Evolutionary conservation across 1,140 invertebrate genomes (phyloP), one percentile per base, ranked within the genome.

Genomic region (Dreissena polymorpha): DNA sequence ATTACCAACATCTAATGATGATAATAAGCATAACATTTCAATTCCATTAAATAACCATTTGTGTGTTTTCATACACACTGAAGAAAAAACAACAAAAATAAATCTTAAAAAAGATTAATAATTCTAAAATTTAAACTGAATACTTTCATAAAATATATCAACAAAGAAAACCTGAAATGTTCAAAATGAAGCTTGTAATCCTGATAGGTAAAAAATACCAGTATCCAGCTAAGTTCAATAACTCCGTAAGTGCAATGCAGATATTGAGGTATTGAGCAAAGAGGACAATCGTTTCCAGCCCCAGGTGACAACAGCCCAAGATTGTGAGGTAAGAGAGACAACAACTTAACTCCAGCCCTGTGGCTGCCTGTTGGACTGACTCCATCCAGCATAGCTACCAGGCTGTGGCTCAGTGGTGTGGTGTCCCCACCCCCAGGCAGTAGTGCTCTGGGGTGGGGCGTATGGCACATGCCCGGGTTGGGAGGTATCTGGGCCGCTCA

Each of bases 311-410:
- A 49, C 51, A 69, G 39, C 16, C 49, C 16, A 49, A 5, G 49
- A 64, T 18, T 63, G 21, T 39, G n/a, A 14, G 18, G 21, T n/a
- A 57, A 6, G 55, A 6, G 14, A 21, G 16, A 14, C 50, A 68
- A 27, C 8, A 69, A 18, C 39, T 72, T 74, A 82, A 64, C 79
- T 82, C 79, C 79, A 82, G 16, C 70, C 79, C 60, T 76, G 73
- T 39, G 73, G 79, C 49, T 82, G 79, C 12, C 79, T 18, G 64
- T 82, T 82, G 0, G 79, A 82, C 14, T 53, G 21, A 23, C 70
- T 82, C 79, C 79, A 82, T 49, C 79, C 79, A 16, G 81, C 64
- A 23, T 83, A 83, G 50, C 81, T 83, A 0, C 81, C 81, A 60
- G 81, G 81, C 53, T 83, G 81, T 12, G 73, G 73, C 53, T 76